phyloP scores from a whole-genome alignment of 1,140 invertebrate species.

The Drosophila rufa region DNA sequence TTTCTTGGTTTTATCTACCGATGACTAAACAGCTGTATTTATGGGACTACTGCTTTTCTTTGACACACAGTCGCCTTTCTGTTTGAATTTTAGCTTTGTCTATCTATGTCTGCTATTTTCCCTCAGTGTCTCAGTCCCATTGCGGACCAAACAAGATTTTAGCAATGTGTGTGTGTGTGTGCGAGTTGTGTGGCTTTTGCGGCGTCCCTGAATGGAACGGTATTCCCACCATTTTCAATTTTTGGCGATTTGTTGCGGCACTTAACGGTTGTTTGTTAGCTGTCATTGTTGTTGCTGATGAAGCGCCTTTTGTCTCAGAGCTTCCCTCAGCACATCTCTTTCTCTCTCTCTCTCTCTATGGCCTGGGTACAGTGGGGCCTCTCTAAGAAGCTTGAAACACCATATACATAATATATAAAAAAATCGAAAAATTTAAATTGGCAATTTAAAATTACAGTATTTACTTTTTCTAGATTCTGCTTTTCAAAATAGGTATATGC shows the following conservation, averaged over 20 bases:
- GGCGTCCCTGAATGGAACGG: conserved; percentile 29
- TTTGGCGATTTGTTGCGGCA: conserved; percentile 83
- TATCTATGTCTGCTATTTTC: not conserved
- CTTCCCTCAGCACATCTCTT: conserved; percentile 4
- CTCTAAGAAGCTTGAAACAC: not conserved
- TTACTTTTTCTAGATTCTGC: not conserved
- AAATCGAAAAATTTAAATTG: too few species aligned
- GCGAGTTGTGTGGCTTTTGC: conserved; percentile 38
- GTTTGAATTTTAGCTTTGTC: too few species aligned
- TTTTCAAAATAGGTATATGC: not conserved
- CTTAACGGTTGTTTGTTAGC: conserved; percentile 83
- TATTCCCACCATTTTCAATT: conserved; percentile 83
- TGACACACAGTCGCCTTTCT: too few species aligned
- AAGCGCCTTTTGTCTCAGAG: conserved; percentile 67
- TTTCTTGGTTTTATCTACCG: too few species aligned
- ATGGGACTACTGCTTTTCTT: too few species aligned
- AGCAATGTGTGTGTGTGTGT: conserved; percentile 40
- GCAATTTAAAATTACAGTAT: too few species aligned
- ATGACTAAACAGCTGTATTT: too few species aligned
- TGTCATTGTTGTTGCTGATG: conserved; percentile 81
- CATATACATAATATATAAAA: not conserved
- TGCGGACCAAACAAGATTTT: conserved; percentile 61
- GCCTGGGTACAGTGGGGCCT: conserved; percentile 1
- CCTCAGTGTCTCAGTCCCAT: conserved; percentile 12
- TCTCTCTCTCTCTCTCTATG: not conserved